A percentile compares a stretch with the other conserved stretches of the same genome.
These are phyloP conservation scores for Todiramphus saurophagus DNA, from an alignment of 2,113 vertebrate species.

Conservation along the genomic window DNA sequence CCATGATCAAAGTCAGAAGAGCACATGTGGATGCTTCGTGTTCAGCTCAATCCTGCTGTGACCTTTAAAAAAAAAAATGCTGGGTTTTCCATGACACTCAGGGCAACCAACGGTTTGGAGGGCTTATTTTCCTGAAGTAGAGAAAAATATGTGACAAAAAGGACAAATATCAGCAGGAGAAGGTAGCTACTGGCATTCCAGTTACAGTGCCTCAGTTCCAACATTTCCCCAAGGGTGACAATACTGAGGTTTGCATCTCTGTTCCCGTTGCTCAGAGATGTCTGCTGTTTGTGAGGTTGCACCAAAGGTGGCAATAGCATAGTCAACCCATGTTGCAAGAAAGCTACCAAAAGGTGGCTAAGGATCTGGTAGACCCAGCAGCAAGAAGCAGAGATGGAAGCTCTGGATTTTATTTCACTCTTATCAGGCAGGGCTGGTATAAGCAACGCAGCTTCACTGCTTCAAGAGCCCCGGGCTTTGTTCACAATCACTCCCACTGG, in stretches of 20 bases:
- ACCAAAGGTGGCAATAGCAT: not conserved
- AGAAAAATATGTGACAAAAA: not conserved
- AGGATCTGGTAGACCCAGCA: not conserved
- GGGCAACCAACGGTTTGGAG: not conserved
- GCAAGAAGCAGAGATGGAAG: not conserved
- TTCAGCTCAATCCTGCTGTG: not conserved
- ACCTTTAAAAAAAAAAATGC: not conserved
- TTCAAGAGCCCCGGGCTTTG: constrained; percentile 56
- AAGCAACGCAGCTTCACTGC: not conserved
- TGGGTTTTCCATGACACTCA: not conserved
- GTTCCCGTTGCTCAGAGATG: not conserved
- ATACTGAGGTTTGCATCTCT: not conserved
- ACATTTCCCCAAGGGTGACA: not conserved
- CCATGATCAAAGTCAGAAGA: not conserved
- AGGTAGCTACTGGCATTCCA: not conserved
- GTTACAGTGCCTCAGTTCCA: not conserved
- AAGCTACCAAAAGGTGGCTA: not conserved
- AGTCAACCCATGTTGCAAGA: not conserved
- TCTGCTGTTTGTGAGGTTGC: not conserved
- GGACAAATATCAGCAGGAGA: not conserved
- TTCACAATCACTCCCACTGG: constrained; percentile 53
- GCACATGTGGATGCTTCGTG: accelerated
- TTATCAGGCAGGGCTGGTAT: constrained; percentile 10
- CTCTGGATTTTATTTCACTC: not conserved
- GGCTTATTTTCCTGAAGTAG: not conserved